Base-by-base conservation (phyloP, 2,113 vertebrate species). In the Corythornis madagascariensis region DNA sequence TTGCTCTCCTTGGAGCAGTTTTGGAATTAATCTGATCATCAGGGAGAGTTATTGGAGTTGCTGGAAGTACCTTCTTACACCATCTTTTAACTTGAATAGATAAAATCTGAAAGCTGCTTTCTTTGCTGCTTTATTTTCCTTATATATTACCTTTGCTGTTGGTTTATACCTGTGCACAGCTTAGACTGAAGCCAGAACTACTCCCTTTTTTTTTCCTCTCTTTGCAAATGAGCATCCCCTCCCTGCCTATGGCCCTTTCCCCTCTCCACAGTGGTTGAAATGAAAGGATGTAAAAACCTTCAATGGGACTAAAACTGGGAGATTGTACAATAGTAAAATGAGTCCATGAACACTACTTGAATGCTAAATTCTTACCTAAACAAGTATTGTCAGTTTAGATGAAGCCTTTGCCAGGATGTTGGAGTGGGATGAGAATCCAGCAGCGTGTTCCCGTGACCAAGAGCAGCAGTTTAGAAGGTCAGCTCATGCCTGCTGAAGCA, bases 371-470 rank as follows among this genome's bases (percentile, higher is more conserved):
- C 69, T 11, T 33, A 16, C 20, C 61, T 38, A 9, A 83, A 25
- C 0, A 14, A 15, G 12, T 71, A 35, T 8, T 88, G 48, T 28
- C 60, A 87, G 61, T 33, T 65, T 55, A 72, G 57, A n/a, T 42
- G 31, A 79, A 48, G 25, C 67, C 75, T 61, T 53, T 57, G 59
- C n/a, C 24, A 43, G 47, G n/a, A 6, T 22, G 67, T 42, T 79
- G 65, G 76, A 29, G 64, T 3, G 13, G 47, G 88, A 61, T 52
- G 82, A 18, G 63, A 43, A 52, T 59, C 42, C 9, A 11, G 43
- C 81, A 66, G 63, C 0, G 0, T 4, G 8, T 33, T 63, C 60
- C 80, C 0, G 0, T 63, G 50, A 26, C 16, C 1, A 6, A 26
- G 47, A 78, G 63, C 71, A 38, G 66, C 3, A 1, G 22, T 61